Evolutionary conservation across 2,888 invertebrate species (phyloP).

Genomic region (Unio pictorum): DNA sequence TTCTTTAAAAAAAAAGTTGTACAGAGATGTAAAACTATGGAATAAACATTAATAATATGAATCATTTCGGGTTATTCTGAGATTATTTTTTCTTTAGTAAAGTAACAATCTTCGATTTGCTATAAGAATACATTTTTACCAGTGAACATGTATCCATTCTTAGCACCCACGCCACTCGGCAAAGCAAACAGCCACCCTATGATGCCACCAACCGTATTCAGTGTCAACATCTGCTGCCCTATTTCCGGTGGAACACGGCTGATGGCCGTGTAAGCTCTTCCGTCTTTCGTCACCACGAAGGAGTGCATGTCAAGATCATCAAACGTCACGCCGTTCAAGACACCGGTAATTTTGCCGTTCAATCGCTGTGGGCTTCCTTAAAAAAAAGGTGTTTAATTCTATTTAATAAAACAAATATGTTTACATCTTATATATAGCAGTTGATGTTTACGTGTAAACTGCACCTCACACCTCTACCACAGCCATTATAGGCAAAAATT

Average conservation of each 20-base stretch:
- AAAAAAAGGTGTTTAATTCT: not conserved
- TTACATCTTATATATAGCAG: no score
- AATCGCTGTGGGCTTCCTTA: slow-evolving; percentile 87
- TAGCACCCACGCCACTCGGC: slow-evolving; percentile 79
- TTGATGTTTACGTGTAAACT: no score
- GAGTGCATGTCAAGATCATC: slow-evolving; percentile 88
- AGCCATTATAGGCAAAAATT: no score
- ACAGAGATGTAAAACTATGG: no score
- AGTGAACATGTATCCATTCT: slow-evolving; percentile 88
- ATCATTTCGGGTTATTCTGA: no score
- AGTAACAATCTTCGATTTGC: no score
- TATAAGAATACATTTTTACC: slow-evolving; percentile 54
- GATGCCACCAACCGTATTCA: slow-evolving; percentile 86
- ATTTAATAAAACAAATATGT: no score
- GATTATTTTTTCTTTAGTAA: no score
- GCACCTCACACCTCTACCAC: no score
- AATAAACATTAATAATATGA: no score
- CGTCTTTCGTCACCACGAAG: slow-evolving; percentile 83
- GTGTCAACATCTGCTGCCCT: slow-evolving; percentile 86
- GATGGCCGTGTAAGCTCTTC: slow-evolving; percentile 83
- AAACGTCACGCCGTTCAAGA: slow-evolving; percentile 83
- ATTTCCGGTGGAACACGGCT: slow-evolving; percentile 83
- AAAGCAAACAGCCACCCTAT: slow-evolving; percentile 96
- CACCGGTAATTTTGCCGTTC: slow-evolving; percentile 89
- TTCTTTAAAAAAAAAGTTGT: no score